Base-by-base conservation (phyloP, 2,797 vertebrate species). In the Amphiprion clarkii region DNA sequence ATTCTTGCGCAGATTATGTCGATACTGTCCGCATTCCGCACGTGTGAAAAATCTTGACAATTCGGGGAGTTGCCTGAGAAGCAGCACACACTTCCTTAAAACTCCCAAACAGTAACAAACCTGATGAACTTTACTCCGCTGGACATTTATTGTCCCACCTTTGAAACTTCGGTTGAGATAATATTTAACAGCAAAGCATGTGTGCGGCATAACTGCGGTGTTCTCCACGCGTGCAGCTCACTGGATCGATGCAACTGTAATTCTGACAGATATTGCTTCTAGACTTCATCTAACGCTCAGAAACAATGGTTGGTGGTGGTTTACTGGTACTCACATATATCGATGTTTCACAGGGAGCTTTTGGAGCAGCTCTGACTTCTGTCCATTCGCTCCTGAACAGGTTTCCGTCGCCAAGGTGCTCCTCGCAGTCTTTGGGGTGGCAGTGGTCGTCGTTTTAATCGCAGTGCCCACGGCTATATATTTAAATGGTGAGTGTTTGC, bases 381-480 rank as follows among this genome's bases (percentile, higher is more conserved):
- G 2, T 52, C 61, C 17, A 8, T 9, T 78, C 67, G 0, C 11
- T 11, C 46, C 17, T 13, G 3, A 1, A 6, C 87, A 94, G 91
- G 91, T 90, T 53, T 83, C 60, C 67, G 12, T 89, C 33, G 79
- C 56, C 5, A 95, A 95, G 83, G 85, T 94, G 65, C 12, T 95
- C 31, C 75, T 96, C 5, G 94, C 86, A 13, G 27, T 95, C 9
- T 61, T 89, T 4, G 95, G 89, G 11, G 6, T 86, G 0, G 87
- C 85, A 0, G 90, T 88, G n/a, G 88, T 95, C 29, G 84, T 94
- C 25, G 56, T 81, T 6, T 46, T 95, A 58, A 95, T 96, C 7
- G 92, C 87, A 5, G 95, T 96, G 0, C 95, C 95, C 27, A 95
- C 94, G 0, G 87, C 85, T 3, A 53, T 95, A 7, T 87, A 62